These are phyloP conservation scores for Bubo bubo DNA, from an alignment of 2,113 vertebrate genomes.

Conservation along the genomic window DNA sequence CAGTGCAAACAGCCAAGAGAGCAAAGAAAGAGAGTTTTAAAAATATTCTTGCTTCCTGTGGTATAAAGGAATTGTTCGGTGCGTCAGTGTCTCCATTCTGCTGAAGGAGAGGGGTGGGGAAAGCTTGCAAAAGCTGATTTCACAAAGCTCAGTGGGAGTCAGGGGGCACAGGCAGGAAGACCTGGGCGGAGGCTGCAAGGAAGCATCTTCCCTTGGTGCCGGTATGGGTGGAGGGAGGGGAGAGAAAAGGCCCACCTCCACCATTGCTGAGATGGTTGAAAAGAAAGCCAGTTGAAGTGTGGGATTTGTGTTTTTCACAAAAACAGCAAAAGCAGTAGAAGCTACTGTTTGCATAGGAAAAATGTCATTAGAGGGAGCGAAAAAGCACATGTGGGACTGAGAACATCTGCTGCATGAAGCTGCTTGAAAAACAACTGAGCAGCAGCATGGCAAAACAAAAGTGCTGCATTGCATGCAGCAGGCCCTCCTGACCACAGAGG, in stretches of 20 bases:
- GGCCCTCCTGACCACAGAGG: background rate
- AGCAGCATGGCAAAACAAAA: background rate
- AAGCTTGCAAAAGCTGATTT: background rate
- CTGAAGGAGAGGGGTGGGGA: background rate
- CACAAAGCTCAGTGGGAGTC: background rate
- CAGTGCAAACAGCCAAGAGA: background rate
- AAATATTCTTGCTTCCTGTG: background rate
- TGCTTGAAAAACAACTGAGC: slow-evolving; percentile 46
- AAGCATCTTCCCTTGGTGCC: slow-evolving; percentile 27
- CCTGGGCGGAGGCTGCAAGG: background rate
- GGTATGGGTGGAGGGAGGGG: background rate
- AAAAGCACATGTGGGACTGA: slow-evolving; percentile 65
- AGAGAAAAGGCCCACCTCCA: slow-evolving; percentile 33
- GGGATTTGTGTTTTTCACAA: slow-evolving; percentile 27
- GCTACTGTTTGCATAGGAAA: slow-evolving; percentile 69
- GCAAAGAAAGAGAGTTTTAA: background rate
- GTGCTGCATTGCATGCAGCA: background rate
- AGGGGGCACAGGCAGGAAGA: background rate
- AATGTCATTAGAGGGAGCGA: slow-evolving; percentile 67
- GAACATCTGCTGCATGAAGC: slow-evolving; percentile 70
- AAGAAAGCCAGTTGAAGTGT: slow-evolving; percentile 31
- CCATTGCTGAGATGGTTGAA: slow-evolving; percentile 13
- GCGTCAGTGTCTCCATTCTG: background rate
- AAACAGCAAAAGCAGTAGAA: slow-evolving; percentile 67
- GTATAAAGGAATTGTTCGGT: background rate